Conservation (phyloP, 2,888 invertebrate species). For the Automeris io region DNA sequence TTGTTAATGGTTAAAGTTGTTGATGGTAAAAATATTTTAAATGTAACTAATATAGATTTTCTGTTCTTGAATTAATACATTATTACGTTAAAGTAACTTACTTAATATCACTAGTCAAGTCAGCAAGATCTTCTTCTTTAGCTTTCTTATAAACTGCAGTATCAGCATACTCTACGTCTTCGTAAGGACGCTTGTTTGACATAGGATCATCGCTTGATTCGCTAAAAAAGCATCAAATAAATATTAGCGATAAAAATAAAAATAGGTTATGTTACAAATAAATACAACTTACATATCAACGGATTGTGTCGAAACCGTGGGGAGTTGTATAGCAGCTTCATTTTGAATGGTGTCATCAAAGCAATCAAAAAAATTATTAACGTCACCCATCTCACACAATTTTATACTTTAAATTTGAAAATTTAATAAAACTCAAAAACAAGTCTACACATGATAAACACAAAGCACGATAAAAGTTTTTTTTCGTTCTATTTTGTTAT, state of each 20-base stretch:
- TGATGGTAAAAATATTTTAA: too few species aligned
- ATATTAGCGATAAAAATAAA: background rate
- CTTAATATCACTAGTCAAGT: constrained; percentile 57
- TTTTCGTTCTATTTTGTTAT: too few species aligned
- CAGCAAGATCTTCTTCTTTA: constrained; percentile 48
- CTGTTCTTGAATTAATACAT: too few species aligned
- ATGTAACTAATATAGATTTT: too few species aligned
- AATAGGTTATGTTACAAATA: constrained; percentile 31
- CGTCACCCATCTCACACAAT: constrained; percentile 40
- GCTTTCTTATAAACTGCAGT: constrained; percentile 40
- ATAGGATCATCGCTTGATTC: constrained; percentile 14
- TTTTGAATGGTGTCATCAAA: constrained; percentile 48
- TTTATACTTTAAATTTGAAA: background rate
- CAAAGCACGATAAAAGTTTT: too few species aligned
- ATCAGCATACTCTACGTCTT: constrained; percentile 50
- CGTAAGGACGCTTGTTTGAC: constrained; percentile 52
- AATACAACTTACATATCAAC: constrained; percentile 37
- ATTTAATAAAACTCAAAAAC: constrained; percentile 1
- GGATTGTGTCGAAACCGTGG: constrained; percentile 32
- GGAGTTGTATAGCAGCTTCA: constrained; percentile 40
- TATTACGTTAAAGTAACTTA: constrained; percentile 25
- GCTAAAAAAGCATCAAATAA: constrained; percentile 21
- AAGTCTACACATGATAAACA: too few species aligned
- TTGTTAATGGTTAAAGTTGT: too few species aligned
- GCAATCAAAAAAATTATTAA: constrained; percentile 60